Evolutionary conservation across 2,113 vertebrate genomes (phyloP).

Genomic region (Lutjanus erythropterus): DNA sequence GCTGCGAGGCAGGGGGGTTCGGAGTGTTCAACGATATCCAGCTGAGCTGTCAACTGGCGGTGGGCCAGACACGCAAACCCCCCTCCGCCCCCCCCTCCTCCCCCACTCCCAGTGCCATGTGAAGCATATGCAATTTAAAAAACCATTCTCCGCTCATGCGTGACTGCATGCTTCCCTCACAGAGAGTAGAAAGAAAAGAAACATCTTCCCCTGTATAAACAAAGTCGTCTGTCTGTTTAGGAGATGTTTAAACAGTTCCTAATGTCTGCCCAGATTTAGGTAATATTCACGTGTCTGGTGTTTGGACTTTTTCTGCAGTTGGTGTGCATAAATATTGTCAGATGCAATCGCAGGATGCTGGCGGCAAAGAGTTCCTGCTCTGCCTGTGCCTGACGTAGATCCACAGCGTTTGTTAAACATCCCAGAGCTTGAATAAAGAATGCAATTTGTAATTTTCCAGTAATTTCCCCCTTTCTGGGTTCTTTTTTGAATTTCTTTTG

Average conservation of each 20-base stretch:
- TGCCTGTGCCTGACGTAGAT: slow-evolving; percentile 35
- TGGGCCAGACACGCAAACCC: slow-evolving; percentile 92
- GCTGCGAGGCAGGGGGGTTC: slow-evolving; percentile 85
- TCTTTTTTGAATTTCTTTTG: slow-evolving; percentile 16
- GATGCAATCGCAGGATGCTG: slow-evolving; percentile 65
- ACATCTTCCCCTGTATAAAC: slow-evolving; percentile 79
- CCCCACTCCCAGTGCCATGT: slow-evolving; percentile 82
- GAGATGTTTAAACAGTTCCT: slow-evolving; percentile 79
- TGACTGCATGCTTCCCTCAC: slow-evolving; percentile 82
- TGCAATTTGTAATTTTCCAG: slow-evolving; percentile 42
- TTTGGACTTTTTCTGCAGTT: slow-evolving; percentile 63
- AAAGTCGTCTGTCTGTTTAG: slow-evolving; percentile 79
- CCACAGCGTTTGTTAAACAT: slow-evolving; percentile 48
- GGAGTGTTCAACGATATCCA: slow-evolving; percentile 92
- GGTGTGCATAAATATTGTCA: slow-evolving; percentile 78
- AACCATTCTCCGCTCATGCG: slow-evolving; percentile 85
- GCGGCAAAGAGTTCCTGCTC: slow-evolving; percentile 55
- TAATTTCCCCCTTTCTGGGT: slow-evolving; percentile 17
- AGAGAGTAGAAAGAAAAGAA: slow-evolving; percentile 73
- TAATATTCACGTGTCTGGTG: slow-evolving; percentile 72
- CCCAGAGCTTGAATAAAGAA: slow-evolving; percentile 46
- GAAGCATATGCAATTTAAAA: slow-evolving; percentile 89
- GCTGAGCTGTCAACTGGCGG: slow-evolving; percentile 95
- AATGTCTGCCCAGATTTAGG: slow-evolving; percentile 76
- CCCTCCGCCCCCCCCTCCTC: slow-evolving; percentile 74